Percentiles rank a stretch among this genome's conserved stretches.
Conservation (phyloP, 2,113 vertebrate genomes). For the Ursus arctos region DNA sequence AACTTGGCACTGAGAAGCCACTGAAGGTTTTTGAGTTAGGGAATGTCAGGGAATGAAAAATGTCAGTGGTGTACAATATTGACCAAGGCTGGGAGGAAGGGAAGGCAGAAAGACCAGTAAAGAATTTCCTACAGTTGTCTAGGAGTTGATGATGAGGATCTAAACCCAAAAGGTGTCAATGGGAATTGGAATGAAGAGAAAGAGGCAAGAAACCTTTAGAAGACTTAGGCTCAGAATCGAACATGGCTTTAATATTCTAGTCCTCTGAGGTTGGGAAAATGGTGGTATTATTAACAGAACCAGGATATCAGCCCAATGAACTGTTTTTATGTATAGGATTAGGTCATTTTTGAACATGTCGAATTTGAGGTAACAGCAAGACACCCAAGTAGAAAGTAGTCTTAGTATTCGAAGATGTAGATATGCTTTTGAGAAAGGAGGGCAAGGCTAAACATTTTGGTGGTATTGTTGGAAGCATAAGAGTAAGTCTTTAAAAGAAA, state of each 20-base stretch:
- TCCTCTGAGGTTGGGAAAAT: not conserved
- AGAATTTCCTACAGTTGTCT: not conserved
- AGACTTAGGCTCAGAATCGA: not conserved
- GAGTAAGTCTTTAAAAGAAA: not conserved
- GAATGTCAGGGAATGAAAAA: not conserved
- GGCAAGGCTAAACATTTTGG: not conserved
- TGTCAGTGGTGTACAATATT: not conserved
- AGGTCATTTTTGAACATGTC: not conserved
- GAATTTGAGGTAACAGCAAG: not conserved
- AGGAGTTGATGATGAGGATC: not conserved
- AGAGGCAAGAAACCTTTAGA: not conserved
- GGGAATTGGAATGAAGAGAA: not conserved
- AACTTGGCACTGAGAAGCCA: not conserved
- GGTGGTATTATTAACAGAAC: not conserved
- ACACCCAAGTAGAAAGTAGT: not conserved
- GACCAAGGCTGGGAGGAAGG: not conserved
- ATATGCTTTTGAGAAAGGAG: not conserved
- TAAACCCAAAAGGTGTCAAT: not conserved
- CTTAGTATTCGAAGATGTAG: not conserved
- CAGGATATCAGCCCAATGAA: not conserved
- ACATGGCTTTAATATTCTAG: not conserved
- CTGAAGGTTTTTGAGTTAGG: constrained; percentile 1
- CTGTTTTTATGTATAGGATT: not conserved
- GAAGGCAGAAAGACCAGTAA: not conserved
- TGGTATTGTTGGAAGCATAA: not conserved